Evolutionary conservation across 2,113 vertebrate genomes (phyloP).

Genomic region (Collichthys lucidus): DNA sequence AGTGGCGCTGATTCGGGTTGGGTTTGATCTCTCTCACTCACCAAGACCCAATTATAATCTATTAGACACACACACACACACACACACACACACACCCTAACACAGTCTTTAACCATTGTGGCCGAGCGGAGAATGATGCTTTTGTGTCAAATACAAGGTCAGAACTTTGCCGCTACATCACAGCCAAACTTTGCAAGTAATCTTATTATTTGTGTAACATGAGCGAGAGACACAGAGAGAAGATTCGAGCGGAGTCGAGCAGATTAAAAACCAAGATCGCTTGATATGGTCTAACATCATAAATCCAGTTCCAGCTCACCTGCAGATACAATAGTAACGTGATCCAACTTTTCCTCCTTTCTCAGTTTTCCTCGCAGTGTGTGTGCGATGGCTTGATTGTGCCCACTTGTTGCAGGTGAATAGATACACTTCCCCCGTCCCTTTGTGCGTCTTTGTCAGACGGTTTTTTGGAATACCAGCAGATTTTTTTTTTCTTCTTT

Average conservation of each 20-base stretch:
- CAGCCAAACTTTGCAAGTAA: constrained; percentile 25
- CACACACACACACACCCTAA: constrained; percentile 9
- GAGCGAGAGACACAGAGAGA: not conserved
- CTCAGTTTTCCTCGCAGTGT: constrained; percentile 42
- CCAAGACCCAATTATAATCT: constrained; percentile 41
- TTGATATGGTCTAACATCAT: constrained; percentile 27
- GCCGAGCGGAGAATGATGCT: constrained; percentile 21
- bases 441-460: constrained; percentile 54
- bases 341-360: constrained; percentile 56
- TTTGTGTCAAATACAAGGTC: constrained; percentile 39
- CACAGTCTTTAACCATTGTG: not conserved
- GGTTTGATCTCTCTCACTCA: constrained; percentile 50
- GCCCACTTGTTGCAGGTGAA: constrained; percentile 62
- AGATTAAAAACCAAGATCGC: constrained; percentile 80
- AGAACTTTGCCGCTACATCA: constrained; percentile 16
- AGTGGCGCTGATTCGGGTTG: constrained; percentile 30
- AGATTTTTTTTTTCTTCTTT: constrained; percentile 28
- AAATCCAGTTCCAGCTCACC: constrained; percentile 57
- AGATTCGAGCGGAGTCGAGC: too few relatives aligned
- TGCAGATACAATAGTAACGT: constrained; percentile 44
- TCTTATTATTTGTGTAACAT: constrained; percentile 30
- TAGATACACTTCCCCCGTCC: constrained; percentile 22
- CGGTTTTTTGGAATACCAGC: constrained; percentile 38
- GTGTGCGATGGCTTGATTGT: constrained; percentile 52
- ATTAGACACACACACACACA: constrained; percentile 8